Conservation (phyloP, 2,113 vertebrate genomes). For the Amia ocellicauda region DNA sequence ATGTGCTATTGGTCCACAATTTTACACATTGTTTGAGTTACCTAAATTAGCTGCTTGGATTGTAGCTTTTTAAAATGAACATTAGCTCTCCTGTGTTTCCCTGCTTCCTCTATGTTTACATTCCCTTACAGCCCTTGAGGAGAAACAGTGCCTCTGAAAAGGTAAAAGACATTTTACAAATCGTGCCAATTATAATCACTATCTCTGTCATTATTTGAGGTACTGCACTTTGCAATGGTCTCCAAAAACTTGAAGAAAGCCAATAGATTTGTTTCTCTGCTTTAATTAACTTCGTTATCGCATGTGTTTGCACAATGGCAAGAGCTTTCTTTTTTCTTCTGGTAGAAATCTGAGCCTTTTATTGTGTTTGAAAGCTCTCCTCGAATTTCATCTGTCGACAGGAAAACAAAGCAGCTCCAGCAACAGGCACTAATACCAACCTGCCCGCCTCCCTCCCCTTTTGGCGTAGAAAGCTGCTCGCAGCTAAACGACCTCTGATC, state of each 20-base stretch:
- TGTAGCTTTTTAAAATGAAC: too few species aligned
- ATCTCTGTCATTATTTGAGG: too few species aligned
- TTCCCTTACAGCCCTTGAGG: too few species aligned
- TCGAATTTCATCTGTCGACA: conserved; percentile 39
- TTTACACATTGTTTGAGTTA: too few species aligned
- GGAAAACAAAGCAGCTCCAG: conserved; percentile 33
- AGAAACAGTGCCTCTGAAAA: too few species aligned
- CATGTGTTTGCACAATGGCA: conserved; percentile 30
- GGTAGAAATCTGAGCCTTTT: conserved; percentile 36
- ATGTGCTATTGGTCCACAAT: too few species aligned
- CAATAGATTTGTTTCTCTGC: conserved; percentile 31
- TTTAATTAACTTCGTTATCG: conserved; percentile 53
- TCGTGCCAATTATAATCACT: too few species aligned
- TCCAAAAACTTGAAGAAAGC: conserved; percentile 37
- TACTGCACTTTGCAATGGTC: conserved; percentile 30
- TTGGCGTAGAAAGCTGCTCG: conserved; percentile 12
- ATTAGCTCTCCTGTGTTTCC: too few species aligned
- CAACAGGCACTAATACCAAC: background rate
- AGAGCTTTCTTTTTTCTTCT: conserved; percentile 43
- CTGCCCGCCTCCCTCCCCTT: background rate
- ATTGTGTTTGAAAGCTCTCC: conserved; percentile 28
- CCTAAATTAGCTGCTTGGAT: too few species aligned
- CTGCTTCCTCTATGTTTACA: too few species aligned
- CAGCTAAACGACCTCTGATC: conserved; percentile 24
- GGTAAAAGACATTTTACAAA: too few species aligned